A percentile compares a stretch with the other conserved stretches of the same genome.
Conservation (phyloP, 2,888 invertebrate genomes). For the Drosophila acutilabella region DNA sequence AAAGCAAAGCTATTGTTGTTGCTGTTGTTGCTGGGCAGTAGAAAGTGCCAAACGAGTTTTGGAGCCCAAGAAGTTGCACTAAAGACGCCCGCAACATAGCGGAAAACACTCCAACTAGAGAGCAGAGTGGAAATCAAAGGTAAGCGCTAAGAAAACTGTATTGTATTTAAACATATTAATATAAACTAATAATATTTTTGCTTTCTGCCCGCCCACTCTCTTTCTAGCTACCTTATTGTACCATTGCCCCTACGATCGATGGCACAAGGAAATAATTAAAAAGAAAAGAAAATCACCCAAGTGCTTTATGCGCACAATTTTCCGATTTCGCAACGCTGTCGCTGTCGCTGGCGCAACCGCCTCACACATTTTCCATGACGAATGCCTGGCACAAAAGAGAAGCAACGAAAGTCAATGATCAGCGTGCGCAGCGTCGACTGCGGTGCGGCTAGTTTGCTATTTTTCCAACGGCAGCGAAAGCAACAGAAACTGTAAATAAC, state of each 20-base stretch:
- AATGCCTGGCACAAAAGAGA: conserved; percentile 71
- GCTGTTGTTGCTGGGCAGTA: conserved; percentile 43
- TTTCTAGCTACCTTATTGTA: background rate
- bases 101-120: conserved; percentile 35
- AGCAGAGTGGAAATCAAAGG: background rate
- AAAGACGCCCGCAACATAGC: conserved; percentile 53
- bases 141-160: too few species aligned
- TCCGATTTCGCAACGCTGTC: conserved; percentile 49
- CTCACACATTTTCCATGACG: conserved; percentile 74
- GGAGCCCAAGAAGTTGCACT: conserved; percentile 25
- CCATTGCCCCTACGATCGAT: conserved; percentile 2
- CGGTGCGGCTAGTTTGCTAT: conserved; percentile 64
- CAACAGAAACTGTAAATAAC: conserved; percentile 77
- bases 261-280: conserved; percentile 13
- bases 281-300: conserved; percentile 23
- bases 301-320: conserved; percentile 48
- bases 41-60: conserved; percentile 68
- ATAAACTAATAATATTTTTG: too few species aligned
- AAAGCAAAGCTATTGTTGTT: conserved; percentile 39
- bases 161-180: too few species aligned
- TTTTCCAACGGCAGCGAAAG: conserved; percentile 75
- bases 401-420: conserved; percentile 82
- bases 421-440: conserved; percentile 50
- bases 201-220: background rate
- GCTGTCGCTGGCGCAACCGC: conserved; percentile 37